Evolutionary conservation across 2,888 invertebrate species (phyloP), one percentile per base, ranked within the genome.

Genomic region (Dioctria rufipes): DNA sequence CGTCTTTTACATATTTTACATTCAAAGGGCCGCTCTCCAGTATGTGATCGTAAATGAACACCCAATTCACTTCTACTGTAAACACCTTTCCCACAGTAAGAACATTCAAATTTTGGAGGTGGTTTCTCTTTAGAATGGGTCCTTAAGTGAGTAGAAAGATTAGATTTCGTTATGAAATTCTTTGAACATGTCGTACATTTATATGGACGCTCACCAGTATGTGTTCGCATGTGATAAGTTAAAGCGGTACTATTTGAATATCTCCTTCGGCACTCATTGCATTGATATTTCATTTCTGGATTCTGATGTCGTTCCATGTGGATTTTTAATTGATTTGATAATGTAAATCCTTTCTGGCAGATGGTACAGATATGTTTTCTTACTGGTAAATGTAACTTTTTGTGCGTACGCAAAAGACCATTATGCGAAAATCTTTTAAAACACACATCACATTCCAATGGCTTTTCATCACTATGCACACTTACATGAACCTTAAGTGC

Each of bases 11-110:
- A 82, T n/a, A 82, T 54, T 13, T 66, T 60, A 42, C 82, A 82
- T 54, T 54, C 42, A 80, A 71, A 82, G 0, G 82, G 82, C 49
- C 66, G 61, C 37, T 81, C 81, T 3, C 82, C 82, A n/a, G 82
- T 81, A 65, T 82, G 82, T 11, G 82, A 80, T 51, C 81, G 65
- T 6, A 81, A 37, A 81, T 82, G 82, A 9, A 81, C 81, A 11
- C 71, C 25, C 3, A 82, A 58, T 73, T 82, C 82, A 37, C 80
- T 78, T 9, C 49, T 69, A 13, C 73, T 81, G 40, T 58, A 69
- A 39, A 77, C 78, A 51, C 66, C 78, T 46, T 81, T 81, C 5
- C 60, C 73, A 54, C 82, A 82, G 65, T 78, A 37, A 0, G 39
- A 58, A 54, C 82, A 82, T 40, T 78, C 61, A 3, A 39, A 46